Base-by-base conservation (phyloP, 2,797 vertebrate genomes). In the Pipistrellus nathusii region DNA sequence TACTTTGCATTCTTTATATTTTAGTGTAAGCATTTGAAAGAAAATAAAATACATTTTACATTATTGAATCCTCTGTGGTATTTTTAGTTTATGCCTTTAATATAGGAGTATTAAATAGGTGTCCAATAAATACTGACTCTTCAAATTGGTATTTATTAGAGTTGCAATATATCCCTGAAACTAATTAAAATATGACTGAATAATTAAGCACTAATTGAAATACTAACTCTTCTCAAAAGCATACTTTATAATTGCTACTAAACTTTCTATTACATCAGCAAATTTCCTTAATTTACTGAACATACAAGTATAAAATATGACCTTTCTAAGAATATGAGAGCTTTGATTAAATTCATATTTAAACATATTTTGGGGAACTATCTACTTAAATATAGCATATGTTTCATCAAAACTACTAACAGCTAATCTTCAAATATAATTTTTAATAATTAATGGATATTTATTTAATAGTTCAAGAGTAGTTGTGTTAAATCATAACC, bases 281-380 rank as follows among this genome's bases (percentile, higher is more conserved):
- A 68, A 57, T 71, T 64, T 91, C 48, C 71, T 94, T 93, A 89
- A 91, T 71, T 88, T 77, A 85, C 25, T 77, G 38, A 66, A 32
- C 20, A 76, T 7, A 35, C 3, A 51, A 30, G 8, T 77, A 69
- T 69, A 53, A 9, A 80, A 57, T 62, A 55, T 20, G 6, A 64
- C 8, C 7, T 91, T 91, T 84, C 82, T 53, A 81, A 92, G 32
- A 87, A 44, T 27, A 35, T 55, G 7, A 2, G 77, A 73, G 9
- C 0, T 32, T 90, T 76, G 55, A 75, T 6, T 88, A 88, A 95
- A 72, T 38, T 86, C 41, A 9, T 7, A 51, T 68, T 91, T 95
- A 92, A 71, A 95, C 0, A n/a, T 95, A 95, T 82, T 75, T 46
- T 5, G 55, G 23, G n/a, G 53, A 71, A 88, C 38, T 86, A 62